Base-by-base conservation (phyloP, 2,113 vertebrate species). In the Telmatochromis brachygnathus region DNA sequence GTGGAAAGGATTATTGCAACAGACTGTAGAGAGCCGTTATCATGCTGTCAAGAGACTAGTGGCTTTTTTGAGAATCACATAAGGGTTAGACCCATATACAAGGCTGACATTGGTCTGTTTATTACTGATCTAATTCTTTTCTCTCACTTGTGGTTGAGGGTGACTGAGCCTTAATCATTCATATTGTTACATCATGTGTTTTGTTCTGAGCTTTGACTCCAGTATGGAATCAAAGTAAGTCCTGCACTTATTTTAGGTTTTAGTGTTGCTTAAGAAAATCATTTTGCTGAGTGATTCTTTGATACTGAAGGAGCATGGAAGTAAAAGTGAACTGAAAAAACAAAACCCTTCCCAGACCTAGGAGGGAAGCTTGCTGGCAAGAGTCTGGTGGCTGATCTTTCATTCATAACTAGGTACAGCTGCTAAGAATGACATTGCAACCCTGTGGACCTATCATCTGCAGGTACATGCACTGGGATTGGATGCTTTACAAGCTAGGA, bases 1-100 rank as follows among this genome's bases (percentile, higher is more conserved):
- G 93, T 90, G 88, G 60, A 79, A 81, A 81, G 92, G 91, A 94
- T 94, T 93, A 94, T 88, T 88, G 83, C 55, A n/a, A 42, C 82
- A 91, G 87, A 82, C 65, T 84, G 80, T 75, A 45, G 84, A 88
- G 82, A 89, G 87, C 84, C 7, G 83, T 91, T 88, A 92, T 89
- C 87, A 65, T 33, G 73, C 75, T 90, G 89, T 92, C 90, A 89
- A 88, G 85, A 86, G 89, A 90, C 84, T 83, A 58, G 82, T 60
- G 81, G 58, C 77, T 88, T 79, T 80, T 82, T 88, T 35, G 79
- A 92, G 90, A 73, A 88, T 87, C 51, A 89, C 77, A 84, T 23
- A 83, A 80, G 86, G 73, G 89, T 90, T 90, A 81, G 13, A 47
- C 83, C 56, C 49, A 55, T 62, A 68, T n/a, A 53, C 53, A 58